A percentile compares a stretch with the other conserved stretches of the same genome.
These are phyloP conservation scores for Copidosoma aretas DNA, from an alignment of 2,888 invertebrate species.

Conservation along the genomic window DNA sequence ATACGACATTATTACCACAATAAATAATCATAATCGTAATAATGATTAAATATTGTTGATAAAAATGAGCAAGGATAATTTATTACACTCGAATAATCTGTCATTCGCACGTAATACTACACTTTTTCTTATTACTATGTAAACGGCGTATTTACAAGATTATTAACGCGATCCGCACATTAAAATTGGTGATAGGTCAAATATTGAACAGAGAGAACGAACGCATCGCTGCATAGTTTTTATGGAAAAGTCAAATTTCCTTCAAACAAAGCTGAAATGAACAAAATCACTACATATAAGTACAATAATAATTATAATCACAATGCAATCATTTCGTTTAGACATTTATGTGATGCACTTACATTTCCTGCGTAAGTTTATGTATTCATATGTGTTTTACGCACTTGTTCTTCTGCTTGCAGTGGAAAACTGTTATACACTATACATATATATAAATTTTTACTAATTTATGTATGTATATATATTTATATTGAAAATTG, in stretches of 20 bases:
- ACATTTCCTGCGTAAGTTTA: not conserved
- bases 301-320: slow-evolving; percentile 23
- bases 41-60: too few relatives aligned
- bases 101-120: slow-evolving; percentile 23
- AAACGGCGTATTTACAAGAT: slow-evolving; percentile 39
- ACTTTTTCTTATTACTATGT: slow-evolving; percentile 1
- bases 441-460: slow-evolving; percentile 9
- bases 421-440: slow-evolving; percentile 16
- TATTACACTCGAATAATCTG: slow-evolving; percentile 7
- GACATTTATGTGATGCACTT: slow-evolving; percentile 22
- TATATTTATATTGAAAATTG: slow-evolving; percentile 27
- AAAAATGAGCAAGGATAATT: slow-evolving; percentile 32
- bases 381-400: slow-evolving; percentile 2
- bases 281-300: slow-evolving; percentile 1
- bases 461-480: not conserved
- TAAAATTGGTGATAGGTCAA: slow-evolving; percentile 46
- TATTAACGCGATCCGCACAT: slow-evolving; percentile 9
- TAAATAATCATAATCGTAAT: slow-evolving; percentile 37
- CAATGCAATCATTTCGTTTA: slow-evolving; percentile 20
- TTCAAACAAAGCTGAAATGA: slow-evolving; percentile 3
- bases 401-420: slow-evolving; percentile 7
- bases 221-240: slow-evolving; percentile 32
- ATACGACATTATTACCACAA: slow-evolving; percentile 39
- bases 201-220: slow-evolving; percentile 52
- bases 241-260: not conserved